Percentiles rank a stretch among this genome's conserved stretches.
phyloP scores from a whole-genome alignment of 2,888 invertebrate genomes.

The Synergus itoensis region DNA sequence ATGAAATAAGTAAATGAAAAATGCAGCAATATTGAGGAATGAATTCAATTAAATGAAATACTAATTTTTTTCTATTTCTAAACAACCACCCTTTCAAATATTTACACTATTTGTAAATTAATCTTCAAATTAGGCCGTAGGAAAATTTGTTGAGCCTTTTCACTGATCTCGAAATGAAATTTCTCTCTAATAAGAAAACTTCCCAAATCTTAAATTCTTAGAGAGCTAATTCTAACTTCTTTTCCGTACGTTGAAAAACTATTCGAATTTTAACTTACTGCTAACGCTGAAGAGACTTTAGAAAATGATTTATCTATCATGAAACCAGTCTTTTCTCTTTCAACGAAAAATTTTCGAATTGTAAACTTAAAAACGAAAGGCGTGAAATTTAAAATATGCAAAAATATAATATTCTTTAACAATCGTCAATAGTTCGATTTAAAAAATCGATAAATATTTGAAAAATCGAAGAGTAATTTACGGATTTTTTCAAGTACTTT shows the following conservation, averaged over 20 bases:
- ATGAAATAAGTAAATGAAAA: constrained; percentile 35
- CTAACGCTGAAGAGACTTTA: background rate
- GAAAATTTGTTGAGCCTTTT: background rate
- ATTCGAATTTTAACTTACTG: too few species aligned
- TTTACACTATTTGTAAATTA: constrained; percentile 19
- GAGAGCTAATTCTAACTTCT: constrained; percentile 15
- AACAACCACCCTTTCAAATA: constrained; percentile 13
- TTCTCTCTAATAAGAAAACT: background rate
- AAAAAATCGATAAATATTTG: background rate
- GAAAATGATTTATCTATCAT: background rate
- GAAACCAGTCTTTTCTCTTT: constrained; percentile 40
- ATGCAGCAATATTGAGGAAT: constrained; percentile 21
- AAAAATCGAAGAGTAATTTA: background rate
- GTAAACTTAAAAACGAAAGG: background rate
- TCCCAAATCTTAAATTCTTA: constrained; percentile 13
- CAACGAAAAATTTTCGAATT: constrained; percentile 1
- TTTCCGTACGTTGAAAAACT: background rate
- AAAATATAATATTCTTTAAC: background rate
- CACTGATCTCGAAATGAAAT: background rate
- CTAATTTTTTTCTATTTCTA: constrained; percentile 9
- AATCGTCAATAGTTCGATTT: background rate
- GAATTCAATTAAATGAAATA: constrained; percentile 23
- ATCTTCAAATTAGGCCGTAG: constrained; percentile 5
- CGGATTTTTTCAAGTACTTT: background rate
- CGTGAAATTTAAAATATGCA: background rate